These are phyloP conservation scores for Staurois parvus DNA, from an alignment of 2,797 vertebrate genomes.

Conservation along the genomic window DNA sequence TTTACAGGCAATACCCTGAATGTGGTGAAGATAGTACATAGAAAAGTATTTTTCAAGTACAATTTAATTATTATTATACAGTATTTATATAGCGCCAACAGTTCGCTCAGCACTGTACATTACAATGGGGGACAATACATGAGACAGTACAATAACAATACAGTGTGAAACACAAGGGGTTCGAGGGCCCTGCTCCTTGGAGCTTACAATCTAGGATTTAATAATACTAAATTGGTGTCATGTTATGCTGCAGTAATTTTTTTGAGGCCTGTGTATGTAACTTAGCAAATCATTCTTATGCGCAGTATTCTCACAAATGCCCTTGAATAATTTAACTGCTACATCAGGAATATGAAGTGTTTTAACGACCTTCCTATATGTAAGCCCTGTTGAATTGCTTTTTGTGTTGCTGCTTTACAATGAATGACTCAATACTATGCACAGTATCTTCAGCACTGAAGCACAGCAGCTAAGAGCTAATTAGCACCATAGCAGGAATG, in stretches of 20 bases:
- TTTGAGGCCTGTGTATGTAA: constrained; percentile 6
- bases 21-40: too few species aligned
- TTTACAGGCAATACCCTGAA: too few species aligned
- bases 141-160: too few species aligned
- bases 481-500: constrained; percentile 10
- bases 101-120: too few species aligned
- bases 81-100: too few species aligned
- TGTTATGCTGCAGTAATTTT: background rate
- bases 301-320: background rate
- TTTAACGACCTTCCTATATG: constrained; percentile 14
- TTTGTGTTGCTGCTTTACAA: constrained; percentile 29
- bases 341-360: constrained; percentile 21
- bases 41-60: too few species aligned
- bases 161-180: too few species aligned
- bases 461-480: constrained; percentile 19
- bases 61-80: too few species aligned
- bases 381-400: constrained; percentile 2
- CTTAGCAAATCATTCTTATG: constrained; percentile 3
- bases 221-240: too few species aligned
- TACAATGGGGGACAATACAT: too few species aligned
- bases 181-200: too few species aligned
- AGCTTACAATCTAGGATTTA: too few species aligned
- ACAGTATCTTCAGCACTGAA: constrained; percentile 7
- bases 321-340: constrained; percentile 5
- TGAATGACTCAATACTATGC: constrained; percentile 17